Conservation (phyloP, 2,888 invertebrate genomes). For the Anthrax anthrax region DNA sequence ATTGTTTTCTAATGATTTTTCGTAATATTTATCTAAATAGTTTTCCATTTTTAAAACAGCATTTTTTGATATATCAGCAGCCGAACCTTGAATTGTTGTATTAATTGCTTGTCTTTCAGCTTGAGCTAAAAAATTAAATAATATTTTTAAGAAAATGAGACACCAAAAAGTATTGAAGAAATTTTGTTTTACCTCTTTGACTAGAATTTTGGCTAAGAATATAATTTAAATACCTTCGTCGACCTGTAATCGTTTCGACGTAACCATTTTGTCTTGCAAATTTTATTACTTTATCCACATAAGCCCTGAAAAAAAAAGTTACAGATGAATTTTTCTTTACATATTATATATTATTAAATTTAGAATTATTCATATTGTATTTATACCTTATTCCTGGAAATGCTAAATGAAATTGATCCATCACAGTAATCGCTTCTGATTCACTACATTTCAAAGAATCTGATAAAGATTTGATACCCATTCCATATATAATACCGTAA, state of each 20-base stretch:
- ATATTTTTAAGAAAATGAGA: conserved; percentile 8
- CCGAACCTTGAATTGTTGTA: conserved; percentile 90
- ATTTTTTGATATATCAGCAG: conserved; percentile 86
- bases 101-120: conserved; percentile 95
- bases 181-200: conserved; percentile 40
- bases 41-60: conserved; percentile 72
- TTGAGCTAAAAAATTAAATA: conserved; percentile 40
- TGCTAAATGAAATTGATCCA: conserved; percentile 63
- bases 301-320: conserved; percentile 15
- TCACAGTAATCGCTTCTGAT: conserved; percentile 63
- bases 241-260: conserved; percentile 67
- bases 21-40: conserved; percentile 29
- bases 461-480: conserved; percentile 71
- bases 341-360: too few relatives aligned
- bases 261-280: conserved; percentile 57
- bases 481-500: conserved; percentile 96
- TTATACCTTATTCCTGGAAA: conserved; percentile 53
- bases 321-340: too few relatives aligned
- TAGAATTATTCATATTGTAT: conserved; percentile 17
- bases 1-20: conserved; percentile 4
- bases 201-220: conserved; percentile 47
- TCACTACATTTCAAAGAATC: conserved; percentile 65
- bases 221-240: conserved; percentile 63
- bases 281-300: conserved; percentile 36
- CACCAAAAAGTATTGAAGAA: neutral